Evolutionary conservation across 2,797 vertebrate genomes (phyloP).

Genomic region (Phoebastria nigripes): DNA sequence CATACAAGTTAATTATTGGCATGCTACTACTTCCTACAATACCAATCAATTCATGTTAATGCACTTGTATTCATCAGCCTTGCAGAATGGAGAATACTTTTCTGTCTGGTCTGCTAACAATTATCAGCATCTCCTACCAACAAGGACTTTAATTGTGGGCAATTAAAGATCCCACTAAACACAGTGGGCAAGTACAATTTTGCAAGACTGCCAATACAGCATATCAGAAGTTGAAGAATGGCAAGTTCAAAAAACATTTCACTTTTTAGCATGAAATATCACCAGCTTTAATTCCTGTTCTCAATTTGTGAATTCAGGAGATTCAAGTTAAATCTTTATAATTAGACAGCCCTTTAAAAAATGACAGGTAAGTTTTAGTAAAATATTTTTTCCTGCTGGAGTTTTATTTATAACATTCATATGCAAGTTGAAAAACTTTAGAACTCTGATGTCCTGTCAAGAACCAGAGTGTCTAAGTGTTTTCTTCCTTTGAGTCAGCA

Average conservation of each 20-base stretch:
- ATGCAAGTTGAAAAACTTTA: neutral
- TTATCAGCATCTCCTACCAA: neutral
- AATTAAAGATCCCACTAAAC: neutral
- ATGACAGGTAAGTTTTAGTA: neutral
- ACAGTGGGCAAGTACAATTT: neutral
- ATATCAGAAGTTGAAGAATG: neutral
- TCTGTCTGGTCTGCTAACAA: neutral
- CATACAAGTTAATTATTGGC: neutral
- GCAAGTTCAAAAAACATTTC: neutral
- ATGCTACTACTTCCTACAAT: neutral
- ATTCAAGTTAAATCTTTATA: neutral
- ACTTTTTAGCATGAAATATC: neutral
- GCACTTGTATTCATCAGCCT: neutral
- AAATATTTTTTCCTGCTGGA: neutral
- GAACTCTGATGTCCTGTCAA: neutral
- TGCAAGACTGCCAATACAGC: neutral
- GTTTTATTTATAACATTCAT: neutral
- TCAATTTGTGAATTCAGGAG: neutral
- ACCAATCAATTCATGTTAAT: neutral
- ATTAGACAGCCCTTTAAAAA: neutral
- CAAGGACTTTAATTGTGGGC: neutral
- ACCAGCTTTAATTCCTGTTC: neutral
- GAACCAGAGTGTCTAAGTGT: neutral
- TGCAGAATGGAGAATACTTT: neutral
- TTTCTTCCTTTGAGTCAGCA: neutral